These are phyloP conservation scores for Festucalex cinctus DNA, from an alignment of 2,113 vertebrate species.

Conservation along the genomic window DNA sequence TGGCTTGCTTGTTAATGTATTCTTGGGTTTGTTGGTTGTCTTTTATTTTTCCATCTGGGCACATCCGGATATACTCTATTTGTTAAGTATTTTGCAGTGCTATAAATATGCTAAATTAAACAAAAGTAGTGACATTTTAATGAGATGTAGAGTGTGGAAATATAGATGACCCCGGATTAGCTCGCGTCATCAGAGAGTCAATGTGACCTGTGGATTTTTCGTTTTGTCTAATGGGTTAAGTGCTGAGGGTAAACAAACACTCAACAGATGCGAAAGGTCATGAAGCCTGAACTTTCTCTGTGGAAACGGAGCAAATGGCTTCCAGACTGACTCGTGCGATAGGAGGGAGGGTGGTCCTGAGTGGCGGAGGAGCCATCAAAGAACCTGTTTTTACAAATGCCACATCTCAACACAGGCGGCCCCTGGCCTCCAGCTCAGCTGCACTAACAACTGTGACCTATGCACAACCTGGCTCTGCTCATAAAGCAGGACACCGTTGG, in stretches of 20 bases:
- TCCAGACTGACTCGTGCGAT: conserved; percentile 57
- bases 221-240: conserved; percentile 56
- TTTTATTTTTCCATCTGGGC: no score
- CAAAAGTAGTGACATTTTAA: neutral
- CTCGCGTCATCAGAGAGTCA: conserved; percentile 18
- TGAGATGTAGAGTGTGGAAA: neutral
- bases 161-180: neutral
- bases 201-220: conserved; percentile 28
- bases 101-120: no score
- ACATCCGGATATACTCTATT: no score
- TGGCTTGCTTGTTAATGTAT: no score
- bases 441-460: conserved; percentile 60
- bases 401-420: conserved; percentile 38
- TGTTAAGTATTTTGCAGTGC: no score
- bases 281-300: conserved; percentile 53
- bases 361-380: conserved; percentile 50
- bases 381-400: conserved; percentile 56
- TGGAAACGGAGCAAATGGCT: conserved; percentile 56
- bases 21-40: no score
- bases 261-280: conserved; percentile 62
- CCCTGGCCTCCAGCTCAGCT: conserved; percentile 52
- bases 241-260: conserved; percentile 64
- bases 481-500: conserved; percentile 57
- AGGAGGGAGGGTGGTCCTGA: conserved; percentile 11
- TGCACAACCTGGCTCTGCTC: conserved; percentile 39